Evolutionary conservation across 2,797 vertebrate genomes (phyloP), one percentile per base, ranked within the genome.

Genomic region (Platalea minor): DNA sequence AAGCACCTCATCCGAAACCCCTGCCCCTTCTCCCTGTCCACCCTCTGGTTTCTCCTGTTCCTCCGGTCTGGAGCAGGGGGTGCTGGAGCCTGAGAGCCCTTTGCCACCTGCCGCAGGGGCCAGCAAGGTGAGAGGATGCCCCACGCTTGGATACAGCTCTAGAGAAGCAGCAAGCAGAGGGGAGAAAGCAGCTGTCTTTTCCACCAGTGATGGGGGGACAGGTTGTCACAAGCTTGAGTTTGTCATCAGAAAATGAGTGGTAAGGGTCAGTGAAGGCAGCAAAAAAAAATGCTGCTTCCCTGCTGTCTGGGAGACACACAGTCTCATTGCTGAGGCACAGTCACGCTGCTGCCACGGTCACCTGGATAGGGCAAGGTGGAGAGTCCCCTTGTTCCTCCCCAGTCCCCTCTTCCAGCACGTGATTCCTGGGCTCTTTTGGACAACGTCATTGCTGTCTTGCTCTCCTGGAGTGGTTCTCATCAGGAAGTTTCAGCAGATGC

Each of bases 271-370:
- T 5, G 33, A 64, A 80, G 59, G 76, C n/a, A 46, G 17, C 19
- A 48, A 79, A 77, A 65, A 41, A 41, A 41, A 41, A 41, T 41
- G 24, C 25, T 46, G 21, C 23, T 83, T 76, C 14, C 18, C 18
- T 7, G 0, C 20, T 79, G 59, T 9, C 13, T 65, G 59, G 9
- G 45, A 69, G 43, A 57, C 6, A 5, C 9, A 6, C 19, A 24
- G 25, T 28, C 6, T 5, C 23, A 33, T 59, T 56, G 11, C 24
- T 0, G 0, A 50, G 73, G 18, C 45, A 63, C 2, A 1, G 37
- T 23, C 81, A 51, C 2, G 0, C 63, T 65, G 43, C 65, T 72
- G 59, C 35, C 41, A 24, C 0, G 1, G 15, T 28, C 53, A 33
- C 54, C 53, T 56, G 68, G 20, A 31, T 43, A 54, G 41, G 63